Conservation (phyloP, 2,888 invertebrate genomes). For the Oscheius sp. region DNA sequence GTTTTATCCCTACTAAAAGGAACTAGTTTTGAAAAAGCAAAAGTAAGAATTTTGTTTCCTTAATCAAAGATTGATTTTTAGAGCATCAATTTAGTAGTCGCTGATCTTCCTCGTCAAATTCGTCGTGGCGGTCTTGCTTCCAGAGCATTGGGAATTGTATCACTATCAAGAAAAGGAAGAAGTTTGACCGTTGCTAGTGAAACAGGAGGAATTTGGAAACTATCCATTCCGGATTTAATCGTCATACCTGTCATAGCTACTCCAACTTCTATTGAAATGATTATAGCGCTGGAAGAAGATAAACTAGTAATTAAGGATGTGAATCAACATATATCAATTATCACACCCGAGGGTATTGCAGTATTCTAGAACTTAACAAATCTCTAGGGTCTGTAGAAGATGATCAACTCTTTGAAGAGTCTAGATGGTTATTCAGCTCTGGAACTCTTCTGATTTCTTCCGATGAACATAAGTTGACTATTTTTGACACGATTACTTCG, state of each 20-base stretch:
- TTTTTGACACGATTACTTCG: not conserved
- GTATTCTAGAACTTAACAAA: not conserved
- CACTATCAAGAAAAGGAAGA: not conserved
- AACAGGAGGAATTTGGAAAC: constrained; percentile 15
- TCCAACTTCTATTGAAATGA: constrained; percentile 1
- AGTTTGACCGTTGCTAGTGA: constrained; percentile 13
- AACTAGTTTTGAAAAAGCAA: constrained; percentile 6
- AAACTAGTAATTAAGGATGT: constrained; percentile 8
- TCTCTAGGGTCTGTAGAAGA: constrained; percentile 6
- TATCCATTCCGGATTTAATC: not conserved
- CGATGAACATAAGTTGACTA: constrained; percentile 2
- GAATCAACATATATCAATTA: constrained; percentile 1
- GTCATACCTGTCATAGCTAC: constrained; percentile 12
- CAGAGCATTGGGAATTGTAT: constrained; percentile 16
- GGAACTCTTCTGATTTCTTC: not conserved
- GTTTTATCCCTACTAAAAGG: constrained; percentile 3
- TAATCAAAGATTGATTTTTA: not conserved
- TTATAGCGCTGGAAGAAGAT: constrained; percentile 1
- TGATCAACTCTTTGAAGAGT: not conserved
- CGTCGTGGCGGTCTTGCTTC: constrained; percentile 3
- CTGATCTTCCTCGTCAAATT: constrained; percentile 22
- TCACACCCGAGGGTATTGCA: not conserved
- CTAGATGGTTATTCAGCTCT: not conserved
- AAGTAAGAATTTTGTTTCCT: constrained; percentile 1
- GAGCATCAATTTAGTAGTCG: constrained; percentile 1